Conservation (phyloP, 2,113 vertebrate genomes). For the Scophthalmus maximus region DNA sequence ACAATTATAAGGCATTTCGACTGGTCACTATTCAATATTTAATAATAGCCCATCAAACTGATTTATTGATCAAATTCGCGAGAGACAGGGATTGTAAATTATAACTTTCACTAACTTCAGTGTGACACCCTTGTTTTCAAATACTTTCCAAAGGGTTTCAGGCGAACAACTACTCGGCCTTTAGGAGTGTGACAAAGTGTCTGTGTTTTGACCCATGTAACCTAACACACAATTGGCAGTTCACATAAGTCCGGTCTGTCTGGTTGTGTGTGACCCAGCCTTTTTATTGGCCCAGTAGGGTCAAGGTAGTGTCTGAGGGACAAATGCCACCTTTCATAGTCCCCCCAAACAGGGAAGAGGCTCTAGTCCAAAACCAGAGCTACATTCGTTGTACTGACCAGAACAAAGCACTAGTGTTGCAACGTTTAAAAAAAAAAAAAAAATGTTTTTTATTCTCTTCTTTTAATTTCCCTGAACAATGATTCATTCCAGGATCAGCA, state of each 20-base stretch:
- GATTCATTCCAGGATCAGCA: too few species aligned
- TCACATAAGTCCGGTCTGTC: constrained; percentile 33
- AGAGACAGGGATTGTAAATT: not conserved
- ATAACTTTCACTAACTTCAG: not conserved
- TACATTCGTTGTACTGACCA: not conserved
- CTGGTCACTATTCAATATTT: not conserved
- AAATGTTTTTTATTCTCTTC: not conserved
- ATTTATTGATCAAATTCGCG: not conserved
- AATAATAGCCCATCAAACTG: not conserved
- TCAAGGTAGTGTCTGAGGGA: constrained; percentile 58
- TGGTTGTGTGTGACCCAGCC: constrained; percentile 44
- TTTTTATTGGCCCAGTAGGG: constrained; percentile 47
- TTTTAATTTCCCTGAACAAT: too few species aligned
- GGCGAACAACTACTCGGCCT: not conserved
- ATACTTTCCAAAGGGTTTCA: not conserved
- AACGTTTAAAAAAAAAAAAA: not conserved
- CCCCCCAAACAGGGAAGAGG: constrained; percentile 16
- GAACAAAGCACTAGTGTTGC: constrained; percentile 17
- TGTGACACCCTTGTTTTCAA: not conserved
- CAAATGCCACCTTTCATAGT: constrained; percentile 57
- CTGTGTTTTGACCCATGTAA: constrained; percentile 43
- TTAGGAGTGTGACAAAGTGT: constrained; percentile 42
- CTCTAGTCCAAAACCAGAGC: constrained; percentile 6
- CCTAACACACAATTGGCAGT: constrained; percentile 53
- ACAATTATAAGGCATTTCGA: not conserved